Conservation (phyloP, 2,797 vertebrate species). For the Halcyon chelicuti region DNA sequence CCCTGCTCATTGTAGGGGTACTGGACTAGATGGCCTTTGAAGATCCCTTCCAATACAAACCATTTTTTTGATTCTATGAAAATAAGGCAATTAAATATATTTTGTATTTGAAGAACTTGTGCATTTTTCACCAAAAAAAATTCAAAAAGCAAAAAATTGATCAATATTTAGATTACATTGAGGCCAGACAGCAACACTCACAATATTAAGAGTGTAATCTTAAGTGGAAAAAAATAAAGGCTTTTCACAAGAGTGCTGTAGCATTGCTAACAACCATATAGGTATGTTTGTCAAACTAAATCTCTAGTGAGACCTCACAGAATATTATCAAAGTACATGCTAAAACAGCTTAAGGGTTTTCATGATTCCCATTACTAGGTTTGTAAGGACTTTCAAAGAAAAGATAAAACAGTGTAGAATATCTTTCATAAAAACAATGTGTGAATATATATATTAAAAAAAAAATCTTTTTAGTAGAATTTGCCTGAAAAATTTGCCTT, state of each 20-base stretch:
- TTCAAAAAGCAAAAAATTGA: neutral
- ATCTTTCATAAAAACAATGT: neutral
- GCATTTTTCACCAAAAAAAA: neutral
- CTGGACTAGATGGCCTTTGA: neutral
- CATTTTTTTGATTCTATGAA: neutral
- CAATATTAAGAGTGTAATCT: neutral
- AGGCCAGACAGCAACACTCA: neutral
- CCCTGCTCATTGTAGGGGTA: fast-evolving
- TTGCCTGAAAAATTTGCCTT: neutral
- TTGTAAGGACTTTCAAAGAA: neutral
- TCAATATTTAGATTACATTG: neutral
- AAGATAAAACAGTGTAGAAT: neutral
- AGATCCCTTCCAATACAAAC: neutral
- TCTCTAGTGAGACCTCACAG: neutral
- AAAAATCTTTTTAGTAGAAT: neutral
- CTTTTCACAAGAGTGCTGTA: neutral
- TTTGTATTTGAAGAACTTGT: slow-evolving; percentile 11
- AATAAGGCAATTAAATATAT: neutral
- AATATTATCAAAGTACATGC: neutral
- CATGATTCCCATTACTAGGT: neutral
- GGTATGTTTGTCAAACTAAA: neutral
- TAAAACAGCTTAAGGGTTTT: neutral
- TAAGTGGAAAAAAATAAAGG: neutral
- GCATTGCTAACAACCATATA: neutral
- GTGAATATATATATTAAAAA: neutral